These are phyloP conservation scores for Periparus ater DNA, from an alignment of 2,797 vertebrate genomes.

Conservation along the genomic window DNA sequence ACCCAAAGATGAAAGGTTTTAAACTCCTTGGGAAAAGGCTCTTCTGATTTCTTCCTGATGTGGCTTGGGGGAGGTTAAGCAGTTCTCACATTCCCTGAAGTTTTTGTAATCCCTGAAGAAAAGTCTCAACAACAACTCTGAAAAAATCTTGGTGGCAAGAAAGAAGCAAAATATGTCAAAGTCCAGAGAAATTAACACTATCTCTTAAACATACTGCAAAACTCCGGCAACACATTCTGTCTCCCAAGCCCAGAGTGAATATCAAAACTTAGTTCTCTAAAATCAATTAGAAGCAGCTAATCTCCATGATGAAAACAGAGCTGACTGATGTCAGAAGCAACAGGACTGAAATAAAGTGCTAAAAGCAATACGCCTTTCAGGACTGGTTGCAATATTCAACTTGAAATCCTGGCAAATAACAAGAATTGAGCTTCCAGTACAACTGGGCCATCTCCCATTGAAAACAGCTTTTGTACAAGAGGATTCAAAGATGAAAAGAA, in stretches of 20 bases:
- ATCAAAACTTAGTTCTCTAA: slow-evolving; percentile 2
- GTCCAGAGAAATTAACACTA: not conserved
- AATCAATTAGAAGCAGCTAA: slow-evolving; percentile 8
- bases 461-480: not conserved
- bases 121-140: not conserved
- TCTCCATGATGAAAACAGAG: not conserved
- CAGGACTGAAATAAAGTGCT: not conserved
- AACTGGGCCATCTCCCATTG: not conserved
- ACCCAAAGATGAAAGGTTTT: not conserved
- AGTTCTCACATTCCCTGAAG: slow-evolving; percentile 5
- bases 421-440: not conserved
- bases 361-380: not conserved
- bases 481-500: not conserved
- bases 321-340: not conserved
- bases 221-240: not conserved
- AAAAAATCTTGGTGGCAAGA: not conserved
- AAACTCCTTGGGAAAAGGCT: not conserved
- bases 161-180: not conserved
- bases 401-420: not conserved
- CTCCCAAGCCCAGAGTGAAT: not conserved
- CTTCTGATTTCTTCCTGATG: not conserved
- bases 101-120: not conserved
- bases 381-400: not conserved
- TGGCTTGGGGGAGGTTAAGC: not conserved
- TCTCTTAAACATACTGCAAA: not conserved